Evolutionary conservation across 2,113 vertebrate genomes (phyloP), one percentile per base, ranked within the genome.

Genomic region (Geothlypis trichas): DNA sequence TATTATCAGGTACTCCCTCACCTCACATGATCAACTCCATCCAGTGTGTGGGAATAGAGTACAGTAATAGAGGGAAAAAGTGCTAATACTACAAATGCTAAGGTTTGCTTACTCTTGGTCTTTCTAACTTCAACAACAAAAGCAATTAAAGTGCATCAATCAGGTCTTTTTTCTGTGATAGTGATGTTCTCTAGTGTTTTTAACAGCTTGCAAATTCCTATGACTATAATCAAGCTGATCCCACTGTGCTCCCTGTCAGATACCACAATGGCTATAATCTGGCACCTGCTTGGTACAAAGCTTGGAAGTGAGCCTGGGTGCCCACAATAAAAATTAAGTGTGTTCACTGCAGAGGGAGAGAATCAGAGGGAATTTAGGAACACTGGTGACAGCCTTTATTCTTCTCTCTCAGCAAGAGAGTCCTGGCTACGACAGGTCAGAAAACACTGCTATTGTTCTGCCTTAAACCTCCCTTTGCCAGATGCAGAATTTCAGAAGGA

Each of bases 231-330:
- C 97, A 97, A 84, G 21, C 67, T 80, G 85, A 90, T 97, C 96
- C 92, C 68, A 87, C 96, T 96, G 92, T 91, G 95, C 86, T 96
- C 95, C 83, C 92, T 97, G 96, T 95, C 97, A 97, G 92, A 92
- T 37, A 13, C 58, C 85, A 95, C 97, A 95, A 96, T 78, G 93
- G 83, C 79, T 96, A 78, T 97, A 97, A 97, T 97, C 95, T 96
- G 95, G 96, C 97, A 97, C 97, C 97, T 97, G 96, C 92, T 96
- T 90, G 90, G 94, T 89, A 96, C 78, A 96, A 97, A 97, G 96
- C 96, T 94, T 88, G 75, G 58, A 83, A 93, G 55, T 82, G 89
- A 91, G 82, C 62, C 94, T 94, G 92, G 89, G 94, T 96, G 96
- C 93, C 84, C 95, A 87, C 35, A 83, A 96, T 97, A 57, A 96